These are phyloP conservation scores for Xiphophorus maculatus DNA, from an alignment of 2,113 vertebrate species.

Conservation along the genomic window DNA sequence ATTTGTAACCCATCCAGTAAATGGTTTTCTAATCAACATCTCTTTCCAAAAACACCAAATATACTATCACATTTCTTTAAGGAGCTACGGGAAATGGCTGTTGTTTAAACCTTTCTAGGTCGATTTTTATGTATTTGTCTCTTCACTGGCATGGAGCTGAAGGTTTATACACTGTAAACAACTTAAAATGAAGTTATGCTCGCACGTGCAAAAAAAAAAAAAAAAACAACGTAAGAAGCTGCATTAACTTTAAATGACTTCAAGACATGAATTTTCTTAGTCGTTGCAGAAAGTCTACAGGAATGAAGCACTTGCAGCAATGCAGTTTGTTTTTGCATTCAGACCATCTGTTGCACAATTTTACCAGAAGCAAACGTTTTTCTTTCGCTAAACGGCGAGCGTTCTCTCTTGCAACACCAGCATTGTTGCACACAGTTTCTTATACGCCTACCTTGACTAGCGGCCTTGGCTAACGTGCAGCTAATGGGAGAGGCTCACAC, in stretches of 20 bases:
- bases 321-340: slow-evolving; percentile 40
- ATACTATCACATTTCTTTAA: slow-evolving; percentile 13
- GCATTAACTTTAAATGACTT: slow-evolving; percentile 52
- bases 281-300: slow-evolving; percentile 24
- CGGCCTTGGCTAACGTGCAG: slow-evolving; percentile 31
- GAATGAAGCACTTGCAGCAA: slow-evolving; percentile 51
- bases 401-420: slow-evolving; percentile 26
- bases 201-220: slow-evolving; percentile 35
- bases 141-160: slow-evolving; percentile 71
- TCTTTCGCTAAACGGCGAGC: slow-evolving; percentile 16
- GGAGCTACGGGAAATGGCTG: slow-evolving; percentile 18
- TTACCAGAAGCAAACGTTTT: slow-evolving; percentile 21
- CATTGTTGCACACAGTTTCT: slow-evolving; percentile 20
- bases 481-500: slow-evolving; percentile 15
- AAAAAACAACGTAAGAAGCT: slow-evolving; percentile 6
- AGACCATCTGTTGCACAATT: slow-evolving; percentile 23
- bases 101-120: slow-evolving; percentile 66
- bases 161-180: slow-evolving; percentile 74
- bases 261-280: slow-evolving; percentile 29
- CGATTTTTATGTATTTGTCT: slow-evolving; percentile 64
- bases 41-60: slow-evolving; percentile 67
- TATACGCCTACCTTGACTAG: slow-evolving; percentile 29
- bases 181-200: slow-evolving; percentile 39
- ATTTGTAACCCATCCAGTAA: slow-evolving; percentile 41
- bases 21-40: slow-evolving; percentile 62